Percentiles rank a stretch among this genome's conserved stretches.
These are phyloP conservation scores for Balanococcus diminutus DNA, from an alignment of 2,888 invertebrate species.

Conservation along the genomic window DNA sequence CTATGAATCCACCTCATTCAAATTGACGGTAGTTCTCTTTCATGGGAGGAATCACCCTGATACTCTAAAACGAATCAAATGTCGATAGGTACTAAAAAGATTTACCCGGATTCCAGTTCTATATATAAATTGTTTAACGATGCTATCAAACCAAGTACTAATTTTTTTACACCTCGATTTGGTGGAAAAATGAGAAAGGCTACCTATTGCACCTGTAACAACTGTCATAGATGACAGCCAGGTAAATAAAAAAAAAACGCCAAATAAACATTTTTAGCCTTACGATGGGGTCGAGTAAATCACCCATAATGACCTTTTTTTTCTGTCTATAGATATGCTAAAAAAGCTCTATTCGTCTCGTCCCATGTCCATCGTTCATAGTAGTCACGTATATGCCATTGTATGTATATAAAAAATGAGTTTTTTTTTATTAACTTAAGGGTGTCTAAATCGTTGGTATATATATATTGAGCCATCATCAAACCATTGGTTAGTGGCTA, in stretches of 20 bases:
- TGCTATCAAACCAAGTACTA: background rate
- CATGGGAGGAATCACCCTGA: background rate
- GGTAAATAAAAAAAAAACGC: background rate
- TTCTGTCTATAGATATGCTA: conserved; percentile 2
- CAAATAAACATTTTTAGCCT: background rate
- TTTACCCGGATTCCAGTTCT: background rate
- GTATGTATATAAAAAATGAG: conserved; percentile 3
- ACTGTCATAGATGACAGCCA: background rate
- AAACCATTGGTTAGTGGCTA: conserved; percentile 26
- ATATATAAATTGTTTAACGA: background rate
- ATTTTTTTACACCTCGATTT: background rate
- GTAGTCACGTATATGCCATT: conserved; percentile 11
- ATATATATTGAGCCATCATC: conserved; percentile 23
- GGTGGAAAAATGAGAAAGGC: background rate
- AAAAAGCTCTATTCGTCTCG: background rate
- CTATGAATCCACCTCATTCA: background rate
- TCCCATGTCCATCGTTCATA: background rate
- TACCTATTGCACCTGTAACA: background rate
- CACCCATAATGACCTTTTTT: background rate
- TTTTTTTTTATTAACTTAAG: conserved; percentile 34
- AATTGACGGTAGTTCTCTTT: background rate
- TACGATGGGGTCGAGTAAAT: background rate
- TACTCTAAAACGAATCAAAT: background rate
- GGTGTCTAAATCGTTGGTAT: conserved; percentile 23
- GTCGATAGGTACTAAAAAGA: background rate